Percentiles rank a stretch among this genome's conserved stretches.
These are phyloP conservation scores for Sipha maydis DNA, from an alignment of 2,888 invertebrate genomes.

Conservation along the genomic window DNA sequence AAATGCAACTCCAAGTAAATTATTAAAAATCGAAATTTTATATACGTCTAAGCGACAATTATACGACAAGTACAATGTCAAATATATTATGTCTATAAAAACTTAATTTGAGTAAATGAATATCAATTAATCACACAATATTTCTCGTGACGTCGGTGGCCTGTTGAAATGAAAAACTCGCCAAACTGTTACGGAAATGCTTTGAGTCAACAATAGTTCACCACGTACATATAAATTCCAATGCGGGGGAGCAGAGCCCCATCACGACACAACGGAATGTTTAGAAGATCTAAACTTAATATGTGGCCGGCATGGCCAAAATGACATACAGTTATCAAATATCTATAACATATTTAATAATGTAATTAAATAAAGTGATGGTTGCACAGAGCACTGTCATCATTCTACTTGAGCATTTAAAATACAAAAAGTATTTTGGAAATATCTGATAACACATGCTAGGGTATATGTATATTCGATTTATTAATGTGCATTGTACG, in stretches of 20 bases:
- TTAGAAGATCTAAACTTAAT: constrained; percentile 13
- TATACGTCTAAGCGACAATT: too few species aligned
- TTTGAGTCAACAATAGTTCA: background rate
- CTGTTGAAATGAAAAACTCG: background rate
- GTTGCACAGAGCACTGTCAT: background rate
- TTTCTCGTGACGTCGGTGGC: background rate
- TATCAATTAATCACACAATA: background rate
- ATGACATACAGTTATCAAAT: background rate
- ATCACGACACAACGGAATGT: background rate
- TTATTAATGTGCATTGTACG: too few species aligned
- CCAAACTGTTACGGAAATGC: background rate
- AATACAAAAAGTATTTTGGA: too few species aligned
- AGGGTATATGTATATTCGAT: too few species aligned
- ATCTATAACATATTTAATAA: background rate
- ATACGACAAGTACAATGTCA: too few species aligned
- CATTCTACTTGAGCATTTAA: too few species aligned
- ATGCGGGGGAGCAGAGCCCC: too few species aligned
- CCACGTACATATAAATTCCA: constrained; percentile 20
- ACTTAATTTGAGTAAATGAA: background rate
- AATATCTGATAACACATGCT: too few species aligned
- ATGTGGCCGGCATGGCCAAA: background rate
- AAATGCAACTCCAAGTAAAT: too few species aligned
- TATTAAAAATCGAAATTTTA: too few species aligned
- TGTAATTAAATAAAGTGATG: background rate
- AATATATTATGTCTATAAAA: too few species aligned